A percentile compares a stretch with the other conserved stretches of the same genome.
These are phyloP conservation scores for Apogon hyalosoma DNA, from an alignment of 2,797 vertebrate species.

Conservation along the genomic window DNA sequence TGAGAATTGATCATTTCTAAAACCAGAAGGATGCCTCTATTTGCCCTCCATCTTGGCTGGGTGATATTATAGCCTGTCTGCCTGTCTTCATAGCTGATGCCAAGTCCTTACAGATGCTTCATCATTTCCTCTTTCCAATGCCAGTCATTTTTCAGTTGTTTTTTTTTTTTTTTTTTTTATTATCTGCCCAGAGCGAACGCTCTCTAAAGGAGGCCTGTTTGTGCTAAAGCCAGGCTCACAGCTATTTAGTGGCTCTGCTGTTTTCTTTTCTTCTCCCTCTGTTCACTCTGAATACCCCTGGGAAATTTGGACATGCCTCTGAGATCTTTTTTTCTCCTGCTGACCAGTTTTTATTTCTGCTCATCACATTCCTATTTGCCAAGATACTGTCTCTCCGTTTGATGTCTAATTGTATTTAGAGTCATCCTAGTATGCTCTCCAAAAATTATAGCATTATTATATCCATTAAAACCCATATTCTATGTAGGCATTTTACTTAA, in stretches of 20 bases:
- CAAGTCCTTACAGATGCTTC: slow-evolving; percentile 78
- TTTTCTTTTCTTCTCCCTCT: slow-evolving; percentile 73
- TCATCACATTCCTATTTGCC: slow-evolving; percentile 60
- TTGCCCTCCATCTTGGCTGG: slow-evolving; percentile 67
- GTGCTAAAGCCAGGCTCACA: slow-evolving; percentile 68
- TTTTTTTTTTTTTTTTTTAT: slow-evolving; percentile 52
- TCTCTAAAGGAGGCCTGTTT: slow-evolving; percentile 72
- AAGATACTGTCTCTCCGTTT: slow-evolving; percentile 62
- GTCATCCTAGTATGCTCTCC: slow-evolving; percentile 30
- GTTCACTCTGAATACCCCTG: slow-evolving; percentile 74
- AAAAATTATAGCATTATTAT: slow-evolving; percentile 28
- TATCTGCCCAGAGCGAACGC: slow-evolving; percentile 62
- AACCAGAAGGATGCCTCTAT: slow-evolving; percentile 52
- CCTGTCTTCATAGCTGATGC: slow-evolving; percentile 58
- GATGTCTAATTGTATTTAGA: slow-evolving; percentile 64
- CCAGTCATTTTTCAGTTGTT: slow-evolving; percentile 67
- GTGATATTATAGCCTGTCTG: slow-evolving; percentile 46
- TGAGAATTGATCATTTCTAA: slow-evolving; percentile 45
- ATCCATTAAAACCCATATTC: not conserved
- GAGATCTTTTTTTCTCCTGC: slow-evolving; percentile 71
- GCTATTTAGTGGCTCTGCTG: slow-evolving; percentile 77
- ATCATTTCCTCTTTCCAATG: slow-evolving; percentile 70
- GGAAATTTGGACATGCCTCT: slow-evolving; percentile 80
- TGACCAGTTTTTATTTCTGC: slow-evolving; percentile 74
- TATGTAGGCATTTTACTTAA: not conserved